Base-by-base conservation (phyloP, 2,797 vertebrate species). In the Schizopygopsis pylzovi region DNA sequence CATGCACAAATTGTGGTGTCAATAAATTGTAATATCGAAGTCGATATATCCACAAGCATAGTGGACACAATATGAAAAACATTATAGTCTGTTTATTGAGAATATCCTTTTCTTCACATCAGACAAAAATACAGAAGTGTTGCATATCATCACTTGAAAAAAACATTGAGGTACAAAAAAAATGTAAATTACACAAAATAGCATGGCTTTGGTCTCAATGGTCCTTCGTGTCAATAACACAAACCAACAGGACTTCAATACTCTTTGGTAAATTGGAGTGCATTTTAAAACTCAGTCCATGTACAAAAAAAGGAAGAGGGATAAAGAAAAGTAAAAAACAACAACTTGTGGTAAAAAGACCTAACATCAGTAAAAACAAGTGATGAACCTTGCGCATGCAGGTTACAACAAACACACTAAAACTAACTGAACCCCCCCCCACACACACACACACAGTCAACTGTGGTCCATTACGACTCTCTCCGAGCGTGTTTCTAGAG, bases 181-280 rank as follows among this genome's bases (percentile, higher is more conserved):
- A 90, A 91, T 87, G 4, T 92, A 89, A 88, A 86, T 72, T 84
- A 92, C 67, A 93, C 77, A 87, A 88, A 86, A 82, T 87, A 91
- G 90, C 93, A 94, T 94, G 93, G 92, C 93, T 94, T 94, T 92
- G 89, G 41, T 83, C 63, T 79, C 52, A 71, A 77, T 54, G 47
- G 39, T 79, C 83, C 70, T 37, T 81, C 7, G 18, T 85, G 39
- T 65, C 70, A 79, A 63, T 71, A 52, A 43, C n/a, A 78, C 45
- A 82, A 28, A 76, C 84, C 28, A 25, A 90, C 85, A 91, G 88
- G 89, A 86, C 89, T 86, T 92, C 92, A 95, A 95, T 94, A 95
- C 94, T 95, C 79, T 84, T 93, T 91, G 91, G 94, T 95, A 95
- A 94, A 93, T 89, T 92, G 85, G 92, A 94, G 93, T 94, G 93